Evolutionary conservation across 2,113 vertebrate genomes (phyloP).

Genomic region (Microcebus murinus): DNA sequence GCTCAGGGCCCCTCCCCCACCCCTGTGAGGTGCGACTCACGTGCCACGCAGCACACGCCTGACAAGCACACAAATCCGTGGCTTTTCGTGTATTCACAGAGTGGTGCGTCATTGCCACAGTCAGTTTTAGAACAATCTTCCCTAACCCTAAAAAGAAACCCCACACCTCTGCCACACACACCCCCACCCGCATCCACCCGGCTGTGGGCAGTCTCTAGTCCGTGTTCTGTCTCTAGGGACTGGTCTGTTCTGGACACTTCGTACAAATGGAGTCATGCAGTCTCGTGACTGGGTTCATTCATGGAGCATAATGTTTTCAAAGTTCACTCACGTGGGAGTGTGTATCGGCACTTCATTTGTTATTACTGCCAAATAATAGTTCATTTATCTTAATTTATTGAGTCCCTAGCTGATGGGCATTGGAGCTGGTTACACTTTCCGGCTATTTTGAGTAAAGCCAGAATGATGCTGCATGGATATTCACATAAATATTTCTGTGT

Average conservation of each 20-base stretch:
- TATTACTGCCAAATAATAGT: background rate
- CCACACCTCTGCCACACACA: background rate
- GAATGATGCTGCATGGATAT: background rate
- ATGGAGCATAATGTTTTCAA: background rate
- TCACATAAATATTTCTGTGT: background rate
- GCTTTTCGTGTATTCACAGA: background rate
- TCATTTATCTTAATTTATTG: background rate
- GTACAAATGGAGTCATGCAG: rapidly evolving
- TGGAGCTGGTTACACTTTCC: background rate
- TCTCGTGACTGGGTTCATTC: background rate
- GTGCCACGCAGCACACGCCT: too few species aligned
- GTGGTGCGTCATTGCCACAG: background rate
- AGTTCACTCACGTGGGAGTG: background rate
- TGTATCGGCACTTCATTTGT: background rate
- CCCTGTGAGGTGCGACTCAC: too few species aligned
- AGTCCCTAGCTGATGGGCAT: rapidly evolving
- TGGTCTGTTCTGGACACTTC: too few species aligned
- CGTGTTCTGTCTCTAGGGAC: rapidly evolving
- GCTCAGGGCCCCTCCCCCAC: background rate
- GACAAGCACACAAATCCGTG: background rate
- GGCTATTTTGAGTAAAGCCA: background rate
- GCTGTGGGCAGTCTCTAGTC: background rate
- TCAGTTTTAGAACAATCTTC: background rate
- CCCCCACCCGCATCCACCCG: background rate
- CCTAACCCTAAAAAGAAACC: background rate